Percentiles rank a stretch among this genome's conserved stretches.
phyloP scores from a whole-genome alignment of 2,113 vertebrate genomes.

The Motacilla tschutschensis region DNA sequence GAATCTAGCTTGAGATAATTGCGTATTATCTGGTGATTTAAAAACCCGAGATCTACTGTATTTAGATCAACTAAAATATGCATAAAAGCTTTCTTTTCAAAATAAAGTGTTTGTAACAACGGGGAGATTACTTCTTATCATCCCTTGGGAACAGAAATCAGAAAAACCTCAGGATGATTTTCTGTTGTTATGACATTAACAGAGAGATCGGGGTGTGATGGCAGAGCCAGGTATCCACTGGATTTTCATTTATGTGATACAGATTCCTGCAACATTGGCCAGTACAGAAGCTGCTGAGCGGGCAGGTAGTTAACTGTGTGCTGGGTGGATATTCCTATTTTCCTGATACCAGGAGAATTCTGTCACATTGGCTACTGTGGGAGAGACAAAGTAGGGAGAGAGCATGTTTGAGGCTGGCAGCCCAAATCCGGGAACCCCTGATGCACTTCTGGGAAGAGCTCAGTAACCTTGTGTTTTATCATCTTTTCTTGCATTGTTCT shows the following conservation, averaged over 20 bases:
- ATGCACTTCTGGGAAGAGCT: accelerated
- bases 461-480: accelerated
- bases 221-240: neutral
- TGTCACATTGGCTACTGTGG: accelerated
- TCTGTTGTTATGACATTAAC: neutral
- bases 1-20: constrained; percentile 50
- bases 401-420: neutral
- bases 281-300: neutral
- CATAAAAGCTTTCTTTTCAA: constrained; percentile 59
- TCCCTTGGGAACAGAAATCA: constrained; percentile 28
- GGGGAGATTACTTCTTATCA: constrained; percentile 59
- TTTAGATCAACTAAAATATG: constrained; percentile 64
- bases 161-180: neutral
- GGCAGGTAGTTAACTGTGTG: neutral
- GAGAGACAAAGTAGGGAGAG: neutral
- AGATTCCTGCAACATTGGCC: neutral
- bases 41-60: constrained; percentile 59
- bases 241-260: neutral
- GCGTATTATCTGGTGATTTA: constrained; percentile 42
- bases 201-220: neutral
- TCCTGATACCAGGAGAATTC: neutral
- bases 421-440: neutral
- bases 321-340: neutral
- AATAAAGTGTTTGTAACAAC: constrained; percentile 46
- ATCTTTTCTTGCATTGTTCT: neutral